Conservation (phyloP, 2,797 vertebrate genomes). For the Neosilurus mollespiculum region DNA sequence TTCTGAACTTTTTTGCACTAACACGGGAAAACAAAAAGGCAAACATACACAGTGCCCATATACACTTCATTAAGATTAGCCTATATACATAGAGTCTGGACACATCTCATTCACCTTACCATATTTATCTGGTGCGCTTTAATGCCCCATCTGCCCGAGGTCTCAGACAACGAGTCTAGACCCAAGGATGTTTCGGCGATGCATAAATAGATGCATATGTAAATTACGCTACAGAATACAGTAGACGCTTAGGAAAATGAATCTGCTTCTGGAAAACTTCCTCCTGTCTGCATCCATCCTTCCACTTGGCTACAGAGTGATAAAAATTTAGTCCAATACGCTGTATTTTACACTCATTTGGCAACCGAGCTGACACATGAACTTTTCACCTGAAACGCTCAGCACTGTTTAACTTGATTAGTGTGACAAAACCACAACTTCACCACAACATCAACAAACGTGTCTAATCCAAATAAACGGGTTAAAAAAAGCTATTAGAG, state of each 20-base stretch:
- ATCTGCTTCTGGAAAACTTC: conserved; percentile 33
- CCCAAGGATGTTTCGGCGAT: conserved; percentile 32
- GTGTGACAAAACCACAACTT: conserved; percentile 41
- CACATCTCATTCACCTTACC: conserved; percentile 28
- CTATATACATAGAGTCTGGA: conserved; percentile 41
- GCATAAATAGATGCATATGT: conserved; percentile 43
- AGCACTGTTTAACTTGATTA: conserved; percentile 46
- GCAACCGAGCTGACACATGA: conserved; percentile 41
- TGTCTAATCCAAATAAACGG: conserved; percentile 45
- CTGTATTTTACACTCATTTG: conserved; percentile 44
- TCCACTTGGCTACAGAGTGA: conserved; percentile 38
- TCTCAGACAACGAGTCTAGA: conserved; percentile 43
- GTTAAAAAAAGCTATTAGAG: conserved; percentile 31
- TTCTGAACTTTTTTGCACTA: conserved; percentile 16
- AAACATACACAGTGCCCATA: conserved; percentile 21
- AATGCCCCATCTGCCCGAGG: conserved; percentile 38
- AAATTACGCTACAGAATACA: conserved; percentile 47
- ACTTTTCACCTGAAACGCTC: conserved; percentile 46
- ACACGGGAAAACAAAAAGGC: conserved; percentile 17
- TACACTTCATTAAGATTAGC: conserved; percentile 25
- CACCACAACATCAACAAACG: conserved; percentile 40
- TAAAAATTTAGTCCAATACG: conserved; percentile 33
- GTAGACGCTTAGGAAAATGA: conserved; percentile 37
- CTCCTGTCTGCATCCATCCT: conserved; percentile 33
- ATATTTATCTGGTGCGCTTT: conserved; percentile 36